Conservation (phyloP, 2,797 vertebrate genomes). For the Myoxocephalus aenaeus region DNA sequence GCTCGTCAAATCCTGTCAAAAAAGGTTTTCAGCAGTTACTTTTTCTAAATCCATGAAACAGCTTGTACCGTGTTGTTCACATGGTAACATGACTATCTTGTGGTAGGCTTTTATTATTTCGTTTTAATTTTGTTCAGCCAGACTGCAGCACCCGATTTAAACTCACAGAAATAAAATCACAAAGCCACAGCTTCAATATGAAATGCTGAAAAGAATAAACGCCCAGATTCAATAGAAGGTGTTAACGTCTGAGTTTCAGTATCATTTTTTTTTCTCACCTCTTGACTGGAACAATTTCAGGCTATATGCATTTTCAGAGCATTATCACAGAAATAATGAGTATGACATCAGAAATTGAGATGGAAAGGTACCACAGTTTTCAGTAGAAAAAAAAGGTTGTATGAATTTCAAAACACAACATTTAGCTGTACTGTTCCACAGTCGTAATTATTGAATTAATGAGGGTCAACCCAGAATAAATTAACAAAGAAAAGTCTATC, state of each 20-base stretch:
- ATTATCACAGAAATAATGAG: conserved; percentile 48
- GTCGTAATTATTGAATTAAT: conserved; percentile 53
- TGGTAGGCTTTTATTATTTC: not conserved
- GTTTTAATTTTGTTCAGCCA: not conserved
- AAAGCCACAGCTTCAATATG: not conserved
- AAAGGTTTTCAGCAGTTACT: conserved; percentile 48
- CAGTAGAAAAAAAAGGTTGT: conserved; percentile 38
- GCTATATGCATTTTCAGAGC: conserved; percentile 27
- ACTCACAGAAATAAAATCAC: not conserved
- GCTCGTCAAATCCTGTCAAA: conserved; percentile 49
- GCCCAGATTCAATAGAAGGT: conserved; percentile 13
- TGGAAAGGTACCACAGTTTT: conserved; percentile 24
- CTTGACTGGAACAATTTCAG: conserved; percentile 35
- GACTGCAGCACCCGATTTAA: not conserved
- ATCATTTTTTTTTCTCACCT: conserved; percentile 24
- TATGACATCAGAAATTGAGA: conserved; percentile 21
- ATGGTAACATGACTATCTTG: not conserved
- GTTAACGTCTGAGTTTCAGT: conserved; percentile 3
- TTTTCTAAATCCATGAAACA: conserved; percentile 24
- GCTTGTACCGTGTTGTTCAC: conserved; percentile 22
- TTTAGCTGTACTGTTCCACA: conserved; percentile 21
- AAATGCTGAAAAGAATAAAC: conserved; percentile 5
- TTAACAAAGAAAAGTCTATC: conserved; percentile 59
- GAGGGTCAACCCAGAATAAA: conserved; percentile 35
- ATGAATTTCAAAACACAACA: conserved; percentile 32